These are phyloP conservation scores for Silurus aristotelis DNA, from an alignment of 2,797 vertebrate genomes.

Conservation along the genomic window DNA sequence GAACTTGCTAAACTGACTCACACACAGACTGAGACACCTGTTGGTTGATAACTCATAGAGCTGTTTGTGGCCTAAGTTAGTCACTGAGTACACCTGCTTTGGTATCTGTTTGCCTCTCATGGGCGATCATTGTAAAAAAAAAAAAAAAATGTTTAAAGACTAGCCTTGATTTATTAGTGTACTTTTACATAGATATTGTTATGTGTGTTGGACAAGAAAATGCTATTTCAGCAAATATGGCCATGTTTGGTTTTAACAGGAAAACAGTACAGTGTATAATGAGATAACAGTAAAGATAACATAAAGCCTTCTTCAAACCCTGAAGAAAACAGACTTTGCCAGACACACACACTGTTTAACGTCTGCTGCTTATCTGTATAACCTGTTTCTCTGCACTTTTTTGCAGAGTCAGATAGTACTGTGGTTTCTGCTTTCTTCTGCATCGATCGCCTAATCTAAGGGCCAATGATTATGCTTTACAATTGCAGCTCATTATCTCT, in stretches of 20 bases:
- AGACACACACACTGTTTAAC: conserved; percentile 63
- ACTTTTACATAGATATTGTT: neutral
- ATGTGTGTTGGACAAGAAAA: neutral
- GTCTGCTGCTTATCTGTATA: conserved; percentile 56
- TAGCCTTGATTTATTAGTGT: neutral
- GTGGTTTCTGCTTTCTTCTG: conserved; percentile 17
- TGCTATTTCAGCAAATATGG: neutral
- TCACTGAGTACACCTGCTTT: conserved; percentile 7
- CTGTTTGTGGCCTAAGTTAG: neutral
- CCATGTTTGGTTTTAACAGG: conserved; percentile 8
- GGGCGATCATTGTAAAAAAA: neutral
- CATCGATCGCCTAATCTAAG: neutral
- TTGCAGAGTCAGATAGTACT: conserved; percentile 15
- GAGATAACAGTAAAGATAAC: neutral
- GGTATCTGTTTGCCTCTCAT: conserved; percentile 25
- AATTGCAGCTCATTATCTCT: too few species aligned
- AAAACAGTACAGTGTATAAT: conserved; percentile 24
- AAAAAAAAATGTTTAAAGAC: neutral
- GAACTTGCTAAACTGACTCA: neutral
- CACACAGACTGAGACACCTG: conserved; percentile 16
- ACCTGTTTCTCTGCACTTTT: neutral
- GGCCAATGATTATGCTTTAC: neutral
- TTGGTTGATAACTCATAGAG: neutral
- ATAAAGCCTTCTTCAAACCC: neutral
- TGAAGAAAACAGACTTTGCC: conserved; percentile 25